Percentiles rank a stretch among this genome's conserved stretches.
Conservation (phyloP, 2,113 vertebrate species). For the Chlorocebus sabaeus region DNA sequence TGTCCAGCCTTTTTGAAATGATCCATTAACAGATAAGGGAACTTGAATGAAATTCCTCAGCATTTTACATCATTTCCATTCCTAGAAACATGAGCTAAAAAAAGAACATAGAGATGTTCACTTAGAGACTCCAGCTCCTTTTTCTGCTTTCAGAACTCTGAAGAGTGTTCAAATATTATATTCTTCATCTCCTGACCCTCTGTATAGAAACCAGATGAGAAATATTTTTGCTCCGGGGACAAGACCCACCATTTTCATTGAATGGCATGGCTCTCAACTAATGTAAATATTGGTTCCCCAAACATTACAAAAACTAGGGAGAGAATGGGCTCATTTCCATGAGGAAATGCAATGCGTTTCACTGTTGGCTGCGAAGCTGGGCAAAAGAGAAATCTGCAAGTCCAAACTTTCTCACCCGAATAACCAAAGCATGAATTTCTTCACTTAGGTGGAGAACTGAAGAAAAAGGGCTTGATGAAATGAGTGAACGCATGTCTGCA, state of each 20-base stretch:
- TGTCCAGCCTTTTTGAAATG: not conserved
- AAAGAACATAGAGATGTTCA: not conserved
- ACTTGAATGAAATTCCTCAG: not conserved
- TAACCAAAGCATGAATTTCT: not conserved
- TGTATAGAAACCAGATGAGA: not conserved
- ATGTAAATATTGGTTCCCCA: not conserved
- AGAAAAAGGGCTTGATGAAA: not conserved
- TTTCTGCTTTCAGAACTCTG: not conserved
- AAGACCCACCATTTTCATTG: not conserved
- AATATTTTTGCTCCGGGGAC: not conserved
- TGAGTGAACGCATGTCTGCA: not conserved
- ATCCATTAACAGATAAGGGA: not conserved
- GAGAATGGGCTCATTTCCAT: not conserved
- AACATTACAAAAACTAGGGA: not conserved
- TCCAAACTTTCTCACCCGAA: not conserved
- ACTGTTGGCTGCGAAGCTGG: too few relatives aligned
- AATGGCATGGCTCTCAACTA: not conserved
- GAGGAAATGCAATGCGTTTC: not conserved
- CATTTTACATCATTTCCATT: not conserved
- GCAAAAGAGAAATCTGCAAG: not conserved
- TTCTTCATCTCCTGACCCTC: not conserved
- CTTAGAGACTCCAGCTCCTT: not conserved
- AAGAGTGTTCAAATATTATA: not conserved
- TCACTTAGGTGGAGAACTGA: not conserved
- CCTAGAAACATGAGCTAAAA: not conserved